phyloP scores from a whole-genome alignment of 2,113 vertebrate genomes.

The Promerops cafer region DNA sequence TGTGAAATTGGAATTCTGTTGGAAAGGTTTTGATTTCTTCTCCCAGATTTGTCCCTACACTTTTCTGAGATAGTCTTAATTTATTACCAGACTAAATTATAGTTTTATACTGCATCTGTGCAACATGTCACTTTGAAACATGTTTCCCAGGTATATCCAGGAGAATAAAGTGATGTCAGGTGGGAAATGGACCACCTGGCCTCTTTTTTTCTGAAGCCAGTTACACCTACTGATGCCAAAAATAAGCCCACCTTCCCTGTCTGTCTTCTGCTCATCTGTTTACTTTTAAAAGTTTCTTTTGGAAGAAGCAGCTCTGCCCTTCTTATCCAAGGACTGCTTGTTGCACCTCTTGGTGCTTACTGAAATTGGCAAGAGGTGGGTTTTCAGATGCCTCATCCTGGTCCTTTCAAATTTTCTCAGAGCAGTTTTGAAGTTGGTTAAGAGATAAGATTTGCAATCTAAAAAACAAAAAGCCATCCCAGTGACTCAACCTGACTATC shows the following conservation, averaged over 20 bases:
- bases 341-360: neutral
- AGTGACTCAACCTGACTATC: neutral
- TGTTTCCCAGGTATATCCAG: neutral
- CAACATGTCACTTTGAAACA: neutral
- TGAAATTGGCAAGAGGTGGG: neutral
- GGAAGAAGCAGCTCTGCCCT: neutral
- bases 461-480: accelerated
- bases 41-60: neutral
- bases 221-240: neutral
- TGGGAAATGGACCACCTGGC: neutral
- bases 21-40: neutral
- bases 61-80: neutral
- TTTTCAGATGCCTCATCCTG: neutral
- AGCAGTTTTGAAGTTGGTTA: neutral
- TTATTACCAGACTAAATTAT: neutral
- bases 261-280: neutral
- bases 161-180: neutral
- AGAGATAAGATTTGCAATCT: neutral
- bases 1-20: neutral
- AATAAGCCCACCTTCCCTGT: neutral
- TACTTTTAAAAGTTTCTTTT: neutral
- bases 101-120: neutral
- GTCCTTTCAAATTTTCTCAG: neutral
- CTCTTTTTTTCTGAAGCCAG: neutral
- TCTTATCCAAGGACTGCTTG: neutral